Evolutionary conservation across 2,113 vertebrate species (phyloP), one percentile per base, ranked within the genome.

Genomic region (Tachysurus fulvidraco): DNA sequence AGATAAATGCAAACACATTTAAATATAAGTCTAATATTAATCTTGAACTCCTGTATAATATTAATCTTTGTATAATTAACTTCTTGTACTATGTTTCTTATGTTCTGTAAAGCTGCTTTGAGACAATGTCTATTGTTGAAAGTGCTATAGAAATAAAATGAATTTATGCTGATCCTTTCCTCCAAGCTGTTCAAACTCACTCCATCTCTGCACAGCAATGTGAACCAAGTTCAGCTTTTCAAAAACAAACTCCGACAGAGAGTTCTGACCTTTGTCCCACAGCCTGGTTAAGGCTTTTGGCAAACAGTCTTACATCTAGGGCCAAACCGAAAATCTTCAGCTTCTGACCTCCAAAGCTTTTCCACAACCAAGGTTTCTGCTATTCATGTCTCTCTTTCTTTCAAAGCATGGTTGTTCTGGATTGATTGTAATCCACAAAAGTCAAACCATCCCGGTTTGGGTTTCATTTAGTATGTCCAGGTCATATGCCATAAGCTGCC

Each of bases 381-480:
- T 57, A 7, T 79, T 57, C 10, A 41, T 57, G 14, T 50, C 60
- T n/a, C 21, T 28, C 11, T 12, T n/a, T 11, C 81, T 54, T 83
- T 10, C 25, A 83, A 25, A n/a, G 81, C 44, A 50, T 36, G 4
- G 13, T 12, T 83, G 5, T 30, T 28, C 17, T 69, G 2, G 25
- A 50, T 64, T 21, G 19, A 52, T 54, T 10, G 28, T 11, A 76
- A 50, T 81, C 59, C 54, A 81, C 25, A 36, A 74, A 74, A 76
- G n/a, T 46, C 19, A 59, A 67, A 19, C 62, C 21, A 77, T 71
- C 79, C 73, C 44, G 50, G 52, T 36, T 44, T 67, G 59, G 81
- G 57, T 84, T 77, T 41, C 59, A 77, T 79, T 89, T 73, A 62
- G 54, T 41, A 76, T 86, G 79, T 74, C 79, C 19, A 25, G 36